Evolutionary conservation across 2,888 invertebrate genomes (phyloP).

Genomic region (Heteromurus nitidus): DNA sequence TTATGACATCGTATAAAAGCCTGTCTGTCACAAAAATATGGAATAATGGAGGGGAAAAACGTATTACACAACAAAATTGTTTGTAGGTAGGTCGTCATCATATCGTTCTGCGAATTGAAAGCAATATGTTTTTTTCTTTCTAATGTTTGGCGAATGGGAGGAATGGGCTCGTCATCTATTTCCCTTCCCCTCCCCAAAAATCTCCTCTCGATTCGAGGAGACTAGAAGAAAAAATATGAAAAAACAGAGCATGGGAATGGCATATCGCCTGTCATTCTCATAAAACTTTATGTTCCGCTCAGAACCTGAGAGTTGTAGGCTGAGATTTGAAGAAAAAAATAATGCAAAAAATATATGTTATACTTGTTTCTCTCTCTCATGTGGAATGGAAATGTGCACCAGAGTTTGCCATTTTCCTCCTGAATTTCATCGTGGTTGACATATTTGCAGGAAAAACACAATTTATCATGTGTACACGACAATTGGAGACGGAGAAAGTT

Average conservation of each 20-base stretch:
- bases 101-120: too few species aligned
- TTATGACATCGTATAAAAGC: too few species aligned
- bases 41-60: too few species aligned
- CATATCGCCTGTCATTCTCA: slow-evolving; percentile 60
- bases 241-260: too few species aligned
- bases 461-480: slow-evolving; percentile 42
- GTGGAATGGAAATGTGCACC: background rate
- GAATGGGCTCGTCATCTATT: slow-evolving; percentile 25
- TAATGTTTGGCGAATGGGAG: background rate
- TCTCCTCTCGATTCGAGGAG: too few species aligned
- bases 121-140: too few species aligned
- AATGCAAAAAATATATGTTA: background rate
- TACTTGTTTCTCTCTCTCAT: background rate
- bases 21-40: too few species aligned
- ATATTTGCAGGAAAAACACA: slow-evolving; percentile 58
- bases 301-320: background rate
- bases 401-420: slow-evolving; percentile 16
- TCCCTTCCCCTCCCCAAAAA: slow-evolving; percentile 23
- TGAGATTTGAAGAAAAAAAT: slow-evolving; percentile 1
- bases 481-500: background rate
- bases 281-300: slow-evolving; percentile 59
- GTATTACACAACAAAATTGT: too few species aligned
- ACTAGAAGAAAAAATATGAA: too few species aligned
- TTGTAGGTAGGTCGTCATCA: too few species aligned
- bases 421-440: slow-evolving; percentile 50